Base-by-base conservation (phyloP, 2,797 vertebrate genomes). In the Phataginus tricuspis region DNA sequence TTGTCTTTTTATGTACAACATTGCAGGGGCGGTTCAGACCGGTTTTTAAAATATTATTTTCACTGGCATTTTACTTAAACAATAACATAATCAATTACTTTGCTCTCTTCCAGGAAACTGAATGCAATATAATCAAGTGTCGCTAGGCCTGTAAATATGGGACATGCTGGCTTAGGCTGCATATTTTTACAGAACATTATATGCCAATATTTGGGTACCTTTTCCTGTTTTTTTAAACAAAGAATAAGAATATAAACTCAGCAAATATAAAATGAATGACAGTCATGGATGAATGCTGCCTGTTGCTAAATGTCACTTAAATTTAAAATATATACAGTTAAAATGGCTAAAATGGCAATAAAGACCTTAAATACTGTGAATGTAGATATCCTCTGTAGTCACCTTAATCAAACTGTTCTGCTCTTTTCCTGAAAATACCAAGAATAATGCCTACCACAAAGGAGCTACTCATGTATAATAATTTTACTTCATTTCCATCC, bases 21-120 rank as follows among this genome's bases (percentile, higher is more conserved):
- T 96, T 49, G 78, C 64, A 94, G 84, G 53, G 92, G 86, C 2
- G 27, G 78, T 90, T 95, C 66, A 94, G 92, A 95, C 88, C 92
- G 63, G 29, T 80, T 97, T 96, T 96, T 84, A 91, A 97, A 97
- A 86, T 91, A 96, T 82, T 96, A 90, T 97, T 97, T 96, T 96
- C 68, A 94, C 83, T 94, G 75, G 10, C 37, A 55, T 96, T 98
- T 98, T 94, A 85, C 95, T 98, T 96, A 91, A 97, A 92, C 8
- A 94, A 53, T 94, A 80, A 45, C 13, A 53, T 77, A 97, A 90
- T 78, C 82, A 51, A 96, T 97, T 97, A 61, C 74, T 21, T 95
- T 86, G 4, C 25, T 96, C 45, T 97, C 31, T 88, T 98, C 78
- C 39, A 94, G 89, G 96, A 96, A 96, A 95, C 63, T 95, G 79